phyloP scores from a whole-genome alignment of 2,797 vertebrate genomes.

The Chiloscyllium punctatum region DNA sequence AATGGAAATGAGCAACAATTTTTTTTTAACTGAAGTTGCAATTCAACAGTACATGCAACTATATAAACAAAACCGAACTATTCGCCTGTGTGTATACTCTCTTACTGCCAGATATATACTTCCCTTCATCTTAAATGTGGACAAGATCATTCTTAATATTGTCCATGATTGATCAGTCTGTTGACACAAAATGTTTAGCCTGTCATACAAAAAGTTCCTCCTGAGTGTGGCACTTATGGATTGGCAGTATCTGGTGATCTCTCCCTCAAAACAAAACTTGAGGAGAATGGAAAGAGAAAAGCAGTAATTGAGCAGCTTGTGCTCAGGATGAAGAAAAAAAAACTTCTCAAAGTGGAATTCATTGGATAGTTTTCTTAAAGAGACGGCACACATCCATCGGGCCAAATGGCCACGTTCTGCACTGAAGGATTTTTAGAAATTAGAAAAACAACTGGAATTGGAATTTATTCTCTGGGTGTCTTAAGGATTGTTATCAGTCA shows the following conservation, averaged over 20 bases:
- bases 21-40: too few species aligned
- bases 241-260: not conserved
- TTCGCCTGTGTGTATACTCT: too few species aligned
- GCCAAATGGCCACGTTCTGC: not conserved
- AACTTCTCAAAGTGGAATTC: not conserved
- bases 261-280: not conserved
- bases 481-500: constrained; percentile 30
- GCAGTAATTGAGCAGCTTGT: not conserved
- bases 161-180: not conserved
- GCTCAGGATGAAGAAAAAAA: not conserved
- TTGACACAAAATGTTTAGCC: not conserved
- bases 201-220: not conserved
- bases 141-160: not conserved
- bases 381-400: not conserved
- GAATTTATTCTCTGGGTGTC: constrained; percentile 6
- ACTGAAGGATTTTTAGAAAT: not conserved
- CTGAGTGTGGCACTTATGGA: not conserved
- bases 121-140: not conserved
- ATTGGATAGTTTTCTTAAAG: not conserved
- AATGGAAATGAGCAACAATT: too few species aligned
- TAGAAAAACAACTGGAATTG: not conserved
- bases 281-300: not conserved
- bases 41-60: too few species aligned
- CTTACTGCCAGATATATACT: too few species aligned
- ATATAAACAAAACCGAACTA: too few species aligned